Evolutionary conservation across 2,888 invertebrate species (phyloP), one percentile per base, ranked within the genome.

Genomic region (Coenonympha arcania): DNA sequence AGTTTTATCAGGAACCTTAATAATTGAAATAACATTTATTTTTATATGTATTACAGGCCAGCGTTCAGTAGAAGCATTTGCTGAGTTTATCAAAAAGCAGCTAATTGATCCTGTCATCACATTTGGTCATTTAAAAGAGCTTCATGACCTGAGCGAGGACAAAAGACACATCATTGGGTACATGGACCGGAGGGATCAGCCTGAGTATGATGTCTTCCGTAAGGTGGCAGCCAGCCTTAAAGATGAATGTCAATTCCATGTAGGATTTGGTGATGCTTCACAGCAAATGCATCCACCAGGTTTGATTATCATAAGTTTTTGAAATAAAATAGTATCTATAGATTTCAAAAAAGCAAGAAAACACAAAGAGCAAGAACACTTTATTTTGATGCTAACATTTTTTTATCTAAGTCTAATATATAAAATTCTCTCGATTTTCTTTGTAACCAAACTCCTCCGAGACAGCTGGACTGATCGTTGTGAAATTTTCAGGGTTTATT

Each of bases 231-330:
- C 92, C 4, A 93, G 93, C 68, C 87, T 98, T 6, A 94, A 98
- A 71, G 96, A 99, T 69, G 99, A 99, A 69, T 99, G 99, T 70
- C 90, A 93, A 56, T 99, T 99, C 73, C 93, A 95, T 76, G 94
- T 92, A 65, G 96, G 96, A 1, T 93, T 96, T 79, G 98, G 96
- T 9, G 92, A 93, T 56, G 90, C 91, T 1, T 92, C 93, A 15
- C 87, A 88, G 59, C 90, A 91, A 60, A 95, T 95, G 95, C 95
- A 95, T 82, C 95, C 95, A 11, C 90, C 93, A 61, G 90, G 91
- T 91, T 82, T 34, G 20, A 34, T 15, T 13, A 8, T 19, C n/a
- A n/a, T n/a, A n/a, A n/a, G n/a, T n/a, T n/a, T n/a, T n/a, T n/a
- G n/a, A n/a, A n/a, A n/a, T n/a, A n/a, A n/a, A n/a, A n/a, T n/a